Evolutionary conservation across 2,888 invertebrate species (phyloP), one percentile per base, ranked within the genome.

Genomic region (Leptura quadrifasciata): DNA sequence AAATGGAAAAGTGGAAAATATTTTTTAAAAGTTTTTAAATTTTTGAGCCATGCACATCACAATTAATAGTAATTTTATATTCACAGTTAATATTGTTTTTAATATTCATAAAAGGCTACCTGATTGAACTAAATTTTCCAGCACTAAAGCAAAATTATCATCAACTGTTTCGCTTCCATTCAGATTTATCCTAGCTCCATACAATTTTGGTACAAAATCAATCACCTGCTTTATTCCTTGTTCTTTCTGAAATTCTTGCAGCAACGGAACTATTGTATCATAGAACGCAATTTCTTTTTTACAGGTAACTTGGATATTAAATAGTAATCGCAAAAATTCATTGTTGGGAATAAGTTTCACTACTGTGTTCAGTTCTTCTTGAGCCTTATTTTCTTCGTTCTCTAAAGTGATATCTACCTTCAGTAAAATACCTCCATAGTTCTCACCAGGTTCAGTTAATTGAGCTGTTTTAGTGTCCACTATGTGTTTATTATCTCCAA

Each of bases 401-500:
- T 79, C 39, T n/a, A 79, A 21, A 27, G 65, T 24, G 5, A 79
- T 85, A 52, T 83, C 80, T 4, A 86, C 80, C 1, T 88, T 86
- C 0, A 91, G 80, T 84, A 92, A 91, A 0, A 90, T 85, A 79
- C 92, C 92, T 0, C 92, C 92, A 82, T 91, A 92, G 83, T 92
- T 92, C 78, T 92, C 92, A 1, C 92, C 92, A 0, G 90, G 89
- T 18, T 90, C 90, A 27, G 90, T 90, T 9, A 91, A 84, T 77
- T 86, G 87, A 17, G 85, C 84, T 18, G 87, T 86, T 17, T 82
- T 81, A 0, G 72, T 58, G 18, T 60, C 70, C 10, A 77, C 35
- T 8, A 79, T 75, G 52, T 74, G 71, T 55, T 75, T 71, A 10
- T 10, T 57, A 10, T 68, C 20, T 10, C 35, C 74, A 12, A 77